Evolutionary conservation across 2,113 vertebrate species (phyloP).

Genomic region (Hemichromis elongatus): DNA sequence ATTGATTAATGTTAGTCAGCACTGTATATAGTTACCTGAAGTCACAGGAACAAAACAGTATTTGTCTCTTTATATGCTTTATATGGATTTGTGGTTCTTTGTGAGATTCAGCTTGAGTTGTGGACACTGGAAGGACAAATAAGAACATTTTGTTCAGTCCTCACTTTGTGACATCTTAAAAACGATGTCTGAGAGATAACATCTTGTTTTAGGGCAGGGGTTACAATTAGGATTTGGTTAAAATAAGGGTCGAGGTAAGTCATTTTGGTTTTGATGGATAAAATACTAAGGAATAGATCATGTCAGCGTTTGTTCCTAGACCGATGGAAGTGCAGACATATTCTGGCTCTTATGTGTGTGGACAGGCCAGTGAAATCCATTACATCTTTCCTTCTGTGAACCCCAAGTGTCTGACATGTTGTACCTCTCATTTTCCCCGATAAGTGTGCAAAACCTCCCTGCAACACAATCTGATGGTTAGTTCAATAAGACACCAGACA

Average conservation of each 20-base stretch:
- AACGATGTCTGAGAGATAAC: neutral
- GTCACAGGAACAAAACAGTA: too few species aligned
- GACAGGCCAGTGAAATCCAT: neutral
- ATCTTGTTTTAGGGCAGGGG: neutral
- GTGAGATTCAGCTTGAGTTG: too few species aligned
- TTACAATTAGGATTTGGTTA: neutral
- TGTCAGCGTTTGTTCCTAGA: neutral
- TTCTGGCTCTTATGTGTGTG: neutral
- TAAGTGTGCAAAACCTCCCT: neutral
- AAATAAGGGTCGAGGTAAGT: neutral
- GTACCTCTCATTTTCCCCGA: neutral
- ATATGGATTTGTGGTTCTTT: too few species aligned
- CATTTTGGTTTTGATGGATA: neutral
- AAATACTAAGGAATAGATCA: neutral
- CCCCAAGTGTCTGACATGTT: neutral
- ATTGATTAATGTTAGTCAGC: too few species aligned
- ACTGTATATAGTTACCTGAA: too few species aligned
- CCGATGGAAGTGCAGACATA: neutral
- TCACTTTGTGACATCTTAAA: neutral
- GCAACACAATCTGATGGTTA: neutral
- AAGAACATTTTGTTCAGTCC: neutral
- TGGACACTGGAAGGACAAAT: too few species aligned
- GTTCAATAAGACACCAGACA: neutral
- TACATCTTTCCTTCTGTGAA: neutral
- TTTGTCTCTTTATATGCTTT: too few species aligned